Evolutionary conservation across 2,113 vertebrate genomes (phyloP).

Genomic region (Phyllopteryx taeniolatus): DNA sequence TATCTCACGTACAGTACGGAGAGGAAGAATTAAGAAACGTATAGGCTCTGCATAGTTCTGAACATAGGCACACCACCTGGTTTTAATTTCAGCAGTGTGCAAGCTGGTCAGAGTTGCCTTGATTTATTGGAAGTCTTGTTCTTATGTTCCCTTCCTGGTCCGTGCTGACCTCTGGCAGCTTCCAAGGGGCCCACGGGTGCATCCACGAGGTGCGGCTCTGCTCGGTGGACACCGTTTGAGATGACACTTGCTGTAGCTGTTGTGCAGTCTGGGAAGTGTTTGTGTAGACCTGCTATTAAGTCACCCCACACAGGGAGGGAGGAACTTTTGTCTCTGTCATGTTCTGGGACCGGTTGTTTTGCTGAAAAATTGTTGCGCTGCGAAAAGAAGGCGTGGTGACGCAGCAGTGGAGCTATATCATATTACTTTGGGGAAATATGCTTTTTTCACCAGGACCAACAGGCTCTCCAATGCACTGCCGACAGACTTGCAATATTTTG

Average conservation of each 20-base stretch:
- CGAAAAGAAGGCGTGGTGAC: conserved; percentile 19
- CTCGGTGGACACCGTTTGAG: conserved; percentile 19
- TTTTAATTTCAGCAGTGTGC: conserved; percentile 71
- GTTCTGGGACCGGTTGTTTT: conserved; percentile 40
- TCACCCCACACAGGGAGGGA: conserved; percentile 23
- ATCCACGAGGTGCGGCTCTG: conserved; percentile 54
- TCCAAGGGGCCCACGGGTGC: conserved; percentile 71
- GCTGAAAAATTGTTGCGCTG: background rate
- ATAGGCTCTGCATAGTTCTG: conserved; percentile 62
- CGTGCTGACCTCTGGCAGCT: conserved; percentile 73
- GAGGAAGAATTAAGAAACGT: conserved; percentile 35
- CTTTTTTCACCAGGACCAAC: conserved; percentile 1
- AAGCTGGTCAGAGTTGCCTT: conserved; percentile 73
- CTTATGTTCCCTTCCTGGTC: conserved; percentile 73
- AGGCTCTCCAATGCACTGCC: background rate
- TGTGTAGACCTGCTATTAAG: conserved; percentile 24
- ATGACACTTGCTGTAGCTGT: conserved; percentile 23
- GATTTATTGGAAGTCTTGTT: conserved; percentile 81
- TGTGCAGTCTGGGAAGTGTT: conserved; percentile 19
- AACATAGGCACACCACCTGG: conserved; percentile 74
- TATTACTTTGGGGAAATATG: background rate
- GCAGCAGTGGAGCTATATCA: background rate
- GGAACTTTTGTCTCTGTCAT: conserved; percentile 25
- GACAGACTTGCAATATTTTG: background rate
- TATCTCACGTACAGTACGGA: conserved; percentile 34